These are phyloP conservation scores for Tetrax tetrax DNA, from an alignment of 2,113 vertebrate genomes.

Conservation along the genomic window DNA sequence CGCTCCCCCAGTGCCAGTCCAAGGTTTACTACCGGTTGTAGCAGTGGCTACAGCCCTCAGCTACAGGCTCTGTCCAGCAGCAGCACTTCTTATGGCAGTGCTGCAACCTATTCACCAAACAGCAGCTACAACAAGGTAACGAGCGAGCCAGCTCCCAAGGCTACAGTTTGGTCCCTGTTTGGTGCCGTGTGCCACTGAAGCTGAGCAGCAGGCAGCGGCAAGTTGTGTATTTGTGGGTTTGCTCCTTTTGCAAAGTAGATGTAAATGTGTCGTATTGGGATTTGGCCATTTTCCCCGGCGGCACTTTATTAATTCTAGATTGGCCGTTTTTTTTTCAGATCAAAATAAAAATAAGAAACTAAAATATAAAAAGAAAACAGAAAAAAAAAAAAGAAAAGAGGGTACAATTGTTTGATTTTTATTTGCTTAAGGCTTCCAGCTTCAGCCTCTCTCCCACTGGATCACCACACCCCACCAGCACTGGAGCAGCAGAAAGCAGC, in stretches of 20 bases:
- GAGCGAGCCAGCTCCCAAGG: rapidly evolving
- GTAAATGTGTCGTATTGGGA: rapidly evolving
- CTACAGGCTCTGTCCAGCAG: constrained; percentile 75
- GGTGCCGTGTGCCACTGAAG: rapidly evolving
- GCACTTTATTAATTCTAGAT: not conserved
- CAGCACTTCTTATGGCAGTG: constrained; percentile 75
- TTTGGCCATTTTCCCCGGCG: not conserved
- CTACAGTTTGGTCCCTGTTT: not conserved
- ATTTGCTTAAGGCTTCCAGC: constrained; percentile 76
- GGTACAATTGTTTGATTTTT: not conserved
- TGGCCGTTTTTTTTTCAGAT: not conserved
- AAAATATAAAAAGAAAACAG: not conserved
- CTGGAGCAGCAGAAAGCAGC: constrained; percentile 80
- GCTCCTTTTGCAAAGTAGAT: not conserved
- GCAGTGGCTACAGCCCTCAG: constrained; percentile 85
- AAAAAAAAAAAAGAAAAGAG: rapidly evolving
- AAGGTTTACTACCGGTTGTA: constrained; percentile 85
- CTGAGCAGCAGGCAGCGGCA: not conserved
- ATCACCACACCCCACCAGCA: constrained; percentile 77
- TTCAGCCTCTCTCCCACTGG: constrained; percentile 81
- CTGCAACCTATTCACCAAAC: constrained; percentile 64
- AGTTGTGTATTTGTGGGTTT: not conserved
- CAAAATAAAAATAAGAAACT: not conserved
- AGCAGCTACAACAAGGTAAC: constrained; percentile 83
- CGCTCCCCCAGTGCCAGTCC: constrained; percentile 85